Evolutionary conservation across 2,888 invertebrate species (phyloP).

Genomic region (Bellardia bayeri): DNA sequence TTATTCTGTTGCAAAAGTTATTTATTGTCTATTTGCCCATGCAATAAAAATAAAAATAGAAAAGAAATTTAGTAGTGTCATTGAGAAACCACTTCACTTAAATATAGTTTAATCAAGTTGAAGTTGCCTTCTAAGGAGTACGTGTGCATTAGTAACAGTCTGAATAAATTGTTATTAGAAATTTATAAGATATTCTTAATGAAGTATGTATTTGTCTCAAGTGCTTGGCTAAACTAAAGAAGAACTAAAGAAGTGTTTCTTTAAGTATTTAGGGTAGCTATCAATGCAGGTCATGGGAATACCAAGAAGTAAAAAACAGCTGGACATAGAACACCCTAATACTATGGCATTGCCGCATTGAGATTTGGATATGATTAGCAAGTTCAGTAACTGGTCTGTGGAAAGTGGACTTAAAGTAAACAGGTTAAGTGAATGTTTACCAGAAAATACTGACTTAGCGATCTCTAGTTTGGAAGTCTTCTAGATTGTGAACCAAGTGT

Average conservation of each 20-base stretch:
- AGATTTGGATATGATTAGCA: no score
- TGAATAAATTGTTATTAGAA: background rate
- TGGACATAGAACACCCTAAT: no score
- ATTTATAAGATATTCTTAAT: background rate
- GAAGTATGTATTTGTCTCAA: background rate
- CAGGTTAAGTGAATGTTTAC: no score
- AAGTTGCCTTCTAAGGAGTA: constrained; percentile 5
- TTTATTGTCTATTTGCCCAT: background rate
- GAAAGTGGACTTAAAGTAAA: no score
- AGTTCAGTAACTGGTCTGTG: no score
- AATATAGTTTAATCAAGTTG: constrained; percentile 38
- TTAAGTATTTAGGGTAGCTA: background rate
- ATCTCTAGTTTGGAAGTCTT: no score
- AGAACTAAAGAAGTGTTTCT: background rate
- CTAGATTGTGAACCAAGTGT: no score
- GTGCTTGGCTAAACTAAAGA: background rate
- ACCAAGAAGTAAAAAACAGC: no score
- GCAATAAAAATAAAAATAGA: background rate
- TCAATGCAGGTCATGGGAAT: no score
- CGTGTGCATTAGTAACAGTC: background rate
- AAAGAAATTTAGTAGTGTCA: background rate
- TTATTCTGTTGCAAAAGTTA: background rate
- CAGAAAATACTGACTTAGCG: no score
- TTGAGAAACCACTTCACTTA: background rate
- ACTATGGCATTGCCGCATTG: no score